Evolutionary conservation across 2,113 vertebrate genomes (phyloP).

Genomic region (Corvus hawaiiensis): DNA sequence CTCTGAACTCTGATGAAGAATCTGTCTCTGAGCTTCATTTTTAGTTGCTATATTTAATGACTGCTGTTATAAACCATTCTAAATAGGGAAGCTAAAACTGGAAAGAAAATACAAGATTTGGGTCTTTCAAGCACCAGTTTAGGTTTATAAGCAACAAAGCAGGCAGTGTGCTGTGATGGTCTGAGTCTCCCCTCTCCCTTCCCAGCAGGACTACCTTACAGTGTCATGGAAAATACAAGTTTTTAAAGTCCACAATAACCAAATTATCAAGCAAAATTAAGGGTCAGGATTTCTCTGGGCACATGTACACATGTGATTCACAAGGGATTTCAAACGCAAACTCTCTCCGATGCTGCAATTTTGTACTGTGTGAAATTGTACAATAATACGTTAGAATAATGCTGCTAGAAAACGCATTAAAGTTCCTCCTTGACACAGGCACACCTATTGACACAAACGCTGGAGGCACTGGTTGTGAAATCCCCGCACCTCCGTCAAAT

Average conservation of each 20-base stretch:
- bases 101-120: background rate
- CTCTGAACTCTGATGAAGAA: background rate
- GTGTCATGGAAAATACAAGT: background rate
- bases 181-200: background rate
- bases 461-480: background rate
- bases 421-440: background rate
- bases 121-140: background rate
- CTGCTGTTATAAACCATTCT: background rate
- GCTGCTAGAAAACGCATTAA: background rate
- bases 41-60: background rate
- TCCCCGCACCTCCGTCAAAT: background rate
- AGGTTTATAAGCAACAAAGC: background rate
- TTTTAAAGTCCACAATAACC: background rate
- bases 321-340: background rate
- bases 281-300: background rate
- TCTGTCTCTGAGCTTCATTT: background rate
- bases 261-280: background rate
- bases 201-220: background rate
- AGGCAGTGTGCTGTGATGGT: background rate
- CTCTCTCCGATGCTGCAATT: accelerated
- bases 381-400: background rate
- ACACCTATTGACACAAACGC: background rate
- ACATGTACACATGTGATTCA: background rate
- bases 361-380: background rate
- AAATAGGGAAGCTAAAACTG: background rate